Conservation (phyloP, 2,888 invertebrate genomes). For the Candidula unifasciata region DNA sequence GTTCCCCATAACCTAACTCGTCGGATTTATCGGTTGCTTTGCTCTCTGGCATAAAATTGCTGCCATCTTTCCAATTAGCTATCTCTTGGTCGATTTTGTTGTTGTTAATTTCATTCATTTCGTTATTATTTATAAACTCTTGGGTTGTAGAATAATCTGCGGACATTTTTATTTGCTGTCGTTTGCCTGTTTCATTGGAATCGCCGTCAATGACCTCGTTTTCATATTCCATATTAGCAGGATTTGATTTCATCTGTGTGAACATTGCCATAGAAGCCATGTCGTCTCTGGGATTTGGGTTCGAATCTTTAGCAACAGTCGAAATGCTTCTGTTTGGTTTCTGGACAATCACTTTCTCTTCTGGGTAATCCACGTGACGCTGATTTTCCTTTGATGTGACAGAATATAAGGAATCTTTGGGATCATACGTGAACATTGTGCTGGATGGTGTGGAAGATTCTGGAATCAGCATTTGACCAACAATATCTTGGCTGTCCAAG, state of each 20-base stretch:
- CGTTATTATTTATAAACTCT: neutral
- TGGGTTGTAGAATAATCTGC: neutral
- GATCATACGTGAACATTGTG: too few species aligned
- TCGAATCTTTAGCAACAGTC: neutral
- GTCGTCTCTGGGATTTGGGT: neutral
- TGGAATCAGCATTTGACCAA: neutral
- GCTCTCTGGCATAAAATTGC: neutral
- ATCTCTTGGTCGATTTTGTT: neutral
- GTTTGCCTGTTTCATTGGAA: neutral
- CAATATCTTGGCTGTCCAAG: neutral
- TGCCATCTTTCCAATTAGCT: neutral
- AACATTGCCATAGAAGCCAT: neutral
- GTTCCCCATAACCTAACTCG: neutral
- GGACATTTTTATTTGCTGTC: neutral
- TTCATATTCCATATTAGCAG: neutral
- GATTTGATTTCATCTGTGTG: neutral
- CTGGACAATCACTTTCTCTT: neutral
- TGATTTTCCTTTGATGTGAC: neutral
- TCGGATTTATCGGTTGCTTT: neutral
- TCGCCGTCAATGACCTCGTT: too few species aligned
- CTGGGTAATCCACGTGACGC: slow-evolving; percentile 9
- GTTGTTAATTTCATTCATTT: neutral
- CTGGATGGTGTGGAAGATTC: neutral
- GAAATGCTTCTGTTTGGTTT: neutral
- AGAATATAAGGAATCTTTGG: neutral